Percentiles rank a stretch among this genome's conserved stretches.
These are phyloP conservation scores for Bombyx mori DNA, from an alignment of 1,140 invertebrate genomes.

Conservation along the genomic window ASM3026992v2 NC_085118.1:6614001-6614500, in stretches of 20 bases:
- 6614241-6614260: not conserved
- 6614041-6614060: conserved; percentile 32
- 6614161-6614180: conserved; percentile 29
- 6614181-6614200: conserved; percentile 48
- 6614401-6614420: no score
- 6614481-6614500: no score
- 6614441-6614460: no score
- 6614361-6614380: no score
- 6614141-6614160: conserved; percentile 29
- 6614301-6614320: no score
- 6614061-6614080: conserved; percentile 34
- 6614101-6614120: conserved; percentile 50
- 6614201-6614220: conserved; percentile 44
- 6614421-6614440: no score
- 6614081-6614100: conserved; percentile 33
- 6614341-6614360: no score
- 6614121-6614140: conserved; percentile 36
- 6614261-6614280: no score
- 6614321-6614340: no score
- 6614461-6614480: no score
- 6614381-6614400: no score
- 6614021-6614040: conserved; percentile 23
- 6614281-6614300: no score
- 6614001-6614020: conserved; percentile 24
- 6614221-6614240: conserved; percentile 1